These are phyloP conservation scores for Anthonomus grandis DNA, from an alignment of 1,140 invertebrate genomes.

Conservation along the genomic window DNA sequence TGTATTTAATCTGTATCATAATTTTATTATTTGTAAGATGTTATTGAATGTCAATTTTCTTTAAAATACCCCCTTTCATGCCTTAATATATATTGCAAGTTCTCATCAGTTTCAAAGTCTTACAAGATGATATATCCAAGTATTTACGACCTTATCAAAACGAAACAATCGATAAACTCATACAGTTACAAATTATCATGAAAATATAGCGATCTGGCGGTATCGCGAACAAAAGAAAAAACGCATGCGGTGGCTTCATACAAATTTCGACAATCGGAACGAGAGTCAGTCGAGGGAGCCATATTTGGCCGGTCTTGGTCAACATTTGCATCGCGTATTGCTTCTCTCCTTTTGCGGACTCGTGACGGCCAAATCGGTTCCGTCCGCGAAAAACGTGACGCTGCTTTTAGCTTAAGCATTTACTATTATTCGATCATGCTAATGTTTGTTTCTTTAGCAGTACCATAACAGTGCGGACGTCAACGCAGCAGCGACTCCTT, in stretches of 20 bases:
- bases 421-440: too few species aligned
- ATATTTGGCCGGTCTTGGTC: slow-evolving; percentile 11
- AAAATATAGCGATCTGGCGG: slow-evolving; percentile 13
- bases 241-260: slow-evolving; percentile 12
- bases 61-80: too few species aligned
- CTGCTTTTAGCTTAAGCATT: too few species aligned
- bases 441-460: slow-evolving; percentile 11
- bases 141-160: too few species aligned
- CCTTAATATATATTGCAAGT: too few species aligned
- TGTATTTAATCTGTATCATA: too few species aligned
- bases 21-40: too few species aligned
- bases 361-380: slow-evolving; percentile 12
- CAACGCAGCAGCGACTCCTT: slow-evolving; percentile 6
- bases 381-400: slow-evolving; percentile 14
- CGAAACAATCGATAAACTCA: too few species aligned
- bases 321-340: slow-evolving; percentile 15
- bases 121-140: too few species aligned
- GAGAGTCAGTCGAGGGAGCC: slow-evolving; percentile 6
- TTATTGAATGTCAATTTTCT: too few species aligned
- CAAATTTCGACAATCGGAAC: slow-evolving; percentile 17
- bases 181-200: slow-evolving; percentile 19
- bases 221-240: slow-evolving; percentile 3
- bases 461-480: slow-evolving; percentile 16
- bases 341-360: slow-evolving; percentile 17
- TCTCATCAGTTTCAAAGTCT: too few species aligned